phyloP scores from a whole-genome alignment of 2,113 vertebrate genomes.

The Candoia aspera region DNA sequence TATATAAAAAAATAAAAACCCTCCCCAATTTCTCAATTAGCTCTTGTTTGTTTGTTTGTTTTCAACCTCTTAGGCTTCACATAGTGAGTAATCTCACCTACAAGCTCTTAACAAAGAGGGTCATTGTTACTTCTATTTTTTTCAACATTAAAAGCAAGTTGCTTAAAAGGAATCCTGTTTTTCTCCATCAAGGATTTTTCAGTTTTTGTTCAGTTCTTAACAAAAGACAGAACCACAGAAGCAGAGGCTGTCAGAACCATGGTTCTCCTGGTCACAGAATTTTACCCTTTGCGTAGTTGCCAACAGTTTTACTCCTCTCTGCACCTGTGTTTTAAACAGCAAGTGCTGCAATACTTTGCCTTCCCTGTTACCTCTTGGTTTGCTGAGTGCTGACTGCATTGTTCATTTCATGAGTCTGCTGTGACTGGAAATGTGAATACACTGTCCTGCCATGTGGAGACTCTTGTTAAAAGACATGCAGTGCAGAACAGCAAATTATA shows the following conservation, averaged over 20 bases:
- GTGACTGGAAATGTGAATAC: not conserved
- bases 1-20: conserved; percentile 10
- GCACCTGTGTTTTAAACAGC: not conserved
- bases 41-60: conserved; percentile 29
- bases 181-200: not conserved
- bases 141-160: not conserved
- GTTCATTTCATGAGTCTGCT: not conserved
- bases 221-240: too few species aligned
- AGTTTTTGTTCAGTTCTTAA: not conserved
- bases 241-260: not conserved
- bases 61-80: not conserved
- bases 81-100: not conserved
- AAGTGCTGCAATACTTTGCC: too few species aligned
- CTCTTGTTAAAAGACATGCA: not conserved
- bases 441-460: not conserved
- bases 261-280: not conserved
- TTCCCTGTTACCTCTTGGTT: not conserved
- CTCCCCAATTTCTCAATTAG: conserved; percentile 22
- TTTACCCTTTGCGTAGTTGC: not conserved
- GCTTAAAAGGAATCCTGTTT: not conserved
- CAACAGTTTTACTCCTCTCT: not conserved
- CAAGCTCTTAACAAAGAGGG: not conserved
- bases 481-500: not conserved
- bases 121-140: not conserved
- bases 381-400: not conserved